phyloP scores from a whole-genome alignment of 1,140 invertebrate species.

The Holcopasites calliopsidis region DNA sequence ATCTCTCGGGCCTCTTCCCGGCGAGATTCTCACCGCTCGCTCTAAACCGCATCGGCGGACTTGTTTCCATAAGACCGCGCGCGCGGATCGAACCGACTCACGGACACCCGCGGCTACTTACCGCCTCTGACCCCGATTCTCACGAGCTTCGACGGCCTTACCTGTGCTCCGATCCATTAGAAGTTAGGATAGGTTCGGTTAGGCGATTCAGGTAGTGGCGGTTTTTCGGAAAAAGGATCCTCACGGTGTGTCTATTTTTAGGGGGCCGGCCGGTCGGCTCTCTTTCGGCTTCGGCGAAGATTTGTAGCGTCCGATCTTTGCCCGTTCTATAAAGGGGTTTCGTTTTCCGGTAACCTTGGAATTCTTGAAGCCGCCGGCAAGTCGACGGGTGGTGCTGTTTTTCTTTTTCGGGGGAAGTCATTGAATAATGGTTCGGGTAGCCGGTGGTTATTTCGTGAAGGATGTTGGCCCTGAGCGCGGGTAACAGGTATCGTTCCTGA shows the following conservation, averaged over 20 bases:
- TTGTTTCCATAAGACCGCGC: conserved; percentile 54
- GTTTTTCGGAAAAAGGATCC: not conserved
- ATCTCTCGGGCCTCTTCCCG: conserved; percentile 58
- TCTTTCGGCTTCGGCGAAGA: not conserved
- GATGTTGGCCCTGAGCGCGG: no score
- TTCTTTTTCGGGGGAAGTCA: not conserved
- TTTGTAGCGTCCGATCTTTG: not conserved
- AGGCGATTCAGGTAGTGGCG: not conserved
- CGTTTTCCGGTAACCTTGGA: conserved; percentile 26
- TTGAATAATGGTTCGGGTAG: conserved; percentile 13
- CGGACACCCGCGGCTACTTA: conserved; percentile 56
- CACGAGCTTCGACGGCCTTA: conserved; percentile 40
- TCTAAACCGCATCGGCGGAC: conserved; percentile 57
- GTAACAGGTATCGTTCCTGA: no score
- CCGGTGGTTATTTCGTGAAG: not conserved
- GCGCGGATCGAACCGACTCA: conserved; percentile 24
- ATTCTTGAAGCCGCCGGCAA: not conserved
- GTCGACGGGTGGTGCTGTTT: not conserved
- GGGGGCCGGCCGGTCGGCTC: not conserved
- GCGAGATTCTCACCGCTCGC: conserved; percentile 68
- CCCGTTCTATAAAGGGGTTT: not conserved
- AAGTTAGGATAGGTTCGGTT: conserved; percentile 23
- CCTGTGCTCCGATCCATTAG: not conserved
- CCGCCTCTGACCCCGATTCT: conserved; percentile 54
- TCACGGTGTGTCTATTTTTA: not conserved